Base-by-base conservation (phyloP, 1,140 invertebrate genomes). In the Zaprionus tsacasi region DNA sequence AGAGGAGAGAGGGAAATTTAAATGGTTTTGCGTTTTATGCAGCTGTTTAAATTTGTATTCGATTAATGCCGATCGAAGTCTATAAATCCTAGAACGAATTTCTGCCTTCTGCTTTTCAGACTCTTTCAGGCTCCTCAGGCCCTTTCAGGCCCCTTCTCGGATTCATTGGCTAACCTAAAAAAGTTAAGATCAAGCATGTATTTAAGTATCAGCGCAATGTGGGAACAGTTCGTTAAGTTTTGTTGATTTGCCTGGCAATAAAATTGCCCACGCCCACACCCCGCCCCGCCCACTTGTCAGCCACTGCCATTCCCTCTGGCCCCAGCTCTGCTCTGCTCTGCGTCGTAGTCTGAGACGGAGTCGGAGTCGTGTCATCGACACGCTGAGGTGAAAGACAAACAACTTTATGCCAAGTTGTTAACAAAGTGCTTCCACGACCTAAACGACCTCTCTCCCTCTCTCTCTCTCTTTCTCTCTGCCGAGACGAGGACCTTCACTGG, bases 371-470 rank as follows among this genome's bases (percentile, higher is more conserved):
- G 82, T 85, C 82, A 85, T 85, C 82, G 82, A 85, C 82, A 85
- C 78, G 82, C 78, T 58, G 65, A 86, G 79, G 78, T 81, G 82
- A 86, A 86, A 86, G 82, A 87, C 82, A 87, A 87, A 86, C 82
- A 86, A 79, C 82, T 86, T 86, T 78, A 85, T 85, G 82, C 82
- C 82, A 87, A 87, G 82, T 87, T 86, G 79, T 86, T 86, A 87
- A 82, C 79, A 86, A 86, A 82, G 76, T 87, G 82, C 78, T 81
- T 54, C 75, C 66, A 63, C 75, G 82, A 85, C 81, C 82, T 66
- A 71, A 78, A 69, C 65, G 77, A 59, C 61, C 60, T 66, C 35
- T 21, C 21, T 21, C 21, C 21, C n/a, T n/a, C n/a, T n/a, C n/a
- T n/a, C n/a, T n/a, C n/a, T n/a, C n/a, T n/a, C n/a, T n/a, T n/a